A percentile compares a stretch with the other conserved stretches of the same genome.
phyloP scores from a whole-genome alignment of 1,140 invertebrate species.

The Trachelipus rathkii region DNA sequence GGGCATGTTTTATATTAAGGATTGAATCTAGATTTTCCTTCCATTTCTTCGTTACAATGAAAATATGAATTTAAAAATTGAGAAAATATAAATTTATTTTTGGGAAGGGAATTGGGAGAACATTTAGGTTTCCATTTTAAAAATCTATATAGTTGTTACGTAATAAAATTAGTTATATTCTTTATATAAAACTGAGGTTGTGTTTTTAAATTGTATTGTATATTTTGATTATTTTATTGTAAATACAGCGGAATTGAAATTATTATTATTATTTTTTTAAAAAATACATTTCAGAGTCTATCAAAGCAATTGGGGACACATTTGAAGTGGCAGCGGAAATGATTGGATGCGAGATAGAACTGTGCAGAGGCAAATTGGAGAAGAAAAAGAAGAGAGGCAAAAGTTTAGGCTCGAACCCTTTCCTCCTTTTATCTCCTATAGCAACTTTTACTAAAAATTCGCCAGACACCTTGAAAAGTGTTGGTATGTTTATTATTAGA shows the following conservation, averaged over 20 bases:
- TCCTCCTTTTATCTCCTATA: conserved; percentile 38
- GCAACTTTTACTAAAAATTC: conserved; percentile 46
- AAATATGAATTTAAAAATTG: no score
- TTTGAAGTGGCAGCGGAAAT: conserved; percentile 76
- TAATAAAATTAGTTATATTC: no score
- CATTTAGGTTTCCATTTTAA: no score
- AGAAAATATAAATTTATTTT: no score
- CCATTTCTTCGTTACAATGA: no score
- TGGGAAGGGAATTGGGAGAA: no score
- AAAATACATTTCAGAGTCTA: conserved; percentile 63
- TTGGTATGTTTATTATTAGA: conserved; percentile 52
- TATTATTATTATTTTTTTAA: no score
- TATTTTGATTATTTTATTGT: not conserved
- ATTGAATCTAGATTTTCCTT: no score
- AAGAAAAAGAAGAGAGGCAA: conserved; percentile 68
- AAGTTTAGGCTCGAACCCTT: conserved; percentile 52
- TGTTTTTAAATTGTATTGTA: not conserved
- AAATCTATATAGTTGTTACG: no score
- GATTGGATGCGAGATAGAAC: conserved; percentile 48
- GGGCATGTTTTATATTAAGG: no score
- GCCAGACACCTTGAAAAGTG: conserved; percentile 59
- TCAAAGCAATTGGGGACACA: conserved; percentile 80
- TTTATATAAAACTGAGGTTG: no score
- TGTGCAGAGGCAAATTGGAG: conserved; percentile 60
- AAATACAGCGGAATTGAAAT: not conserved